Conservation (phyloP, 2,888 invertebrate species). For the Gryllus longicercus region DNA sequence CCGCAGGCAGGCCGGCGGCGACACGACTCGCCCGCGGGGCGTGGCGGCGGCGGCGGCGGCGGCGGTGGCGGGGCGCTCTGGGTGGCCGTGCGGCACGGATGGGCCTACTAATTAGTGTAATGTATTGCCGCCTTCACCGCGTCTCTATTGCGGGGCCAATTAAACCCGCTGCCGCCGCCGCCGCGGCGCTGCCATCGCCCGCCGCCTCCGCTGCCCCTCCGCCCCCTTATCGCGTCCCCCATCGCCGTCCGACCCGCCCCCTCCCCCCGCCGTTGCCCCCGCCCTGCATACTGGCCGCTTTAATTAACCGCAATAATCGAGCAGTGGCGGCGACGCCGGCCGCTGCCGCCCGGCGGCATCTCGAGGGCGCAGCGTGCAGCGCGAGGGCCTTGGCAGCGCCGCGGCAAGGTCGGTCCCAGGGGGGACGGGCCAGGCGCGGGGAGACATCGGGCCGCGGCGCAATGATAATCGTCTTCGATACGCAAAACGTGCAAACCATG, state of each 20-base stretch:
- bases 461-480: no score
- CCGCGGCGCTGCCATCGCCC: not conserved
- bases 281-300: not conserved
- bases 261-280: not conserved
- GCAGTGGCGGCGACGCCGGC: not conserved
- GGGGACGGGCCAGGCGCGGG: no score
- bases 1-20: not conserved
- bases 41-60: not conserved
- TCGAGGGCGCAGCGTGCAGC: no score
- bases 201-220: not conserved
- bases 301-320: conserved; percentile 2
- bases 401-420: no score
- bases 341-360: no score
- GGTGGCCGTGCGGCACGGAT: not conserved
- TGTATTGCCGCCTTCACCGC: conserved; percentile 17
- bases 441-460: no score
- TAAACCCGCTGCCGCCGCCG: not conserved
- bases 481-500: no score
- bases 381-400: no score
- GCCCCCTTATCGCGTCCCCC: not conserved
- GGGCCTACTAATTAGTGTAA: conserved; percentile 17
- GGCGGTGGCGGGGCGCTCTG: not conserved
- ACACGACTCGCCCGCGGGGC: no score
- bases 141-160: conserved; percentile 17
- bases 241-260: not conserved